Conservation (phyloP, 2,113 vertebrate species). For the Bubalus kerabau region DNA sequence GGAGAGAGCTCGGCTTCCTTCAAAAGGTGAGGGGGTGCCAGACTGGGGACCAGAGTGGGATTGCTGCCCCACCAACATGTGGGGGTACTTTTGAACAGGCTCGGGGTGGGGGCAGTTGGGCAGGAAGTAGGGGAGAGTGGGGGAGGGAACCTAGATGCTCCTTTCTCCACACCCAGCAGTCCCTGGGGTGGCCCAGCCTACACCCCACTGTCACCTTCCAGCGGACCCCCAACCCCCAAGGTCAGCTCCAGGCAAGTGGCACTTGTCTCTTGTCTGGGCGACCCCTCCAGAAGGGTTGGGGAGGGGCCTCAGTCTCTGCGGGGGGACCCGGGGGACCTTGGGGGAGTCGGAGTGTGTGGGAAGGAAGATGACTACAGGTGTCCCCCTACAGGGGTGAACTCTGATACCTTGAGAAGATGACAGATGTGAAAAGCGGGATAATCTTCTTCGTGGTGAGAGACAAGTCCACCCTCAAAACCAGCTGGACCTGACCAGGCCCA, state of each 20-base stretch:
- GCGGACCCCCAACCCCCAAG: not conserved
- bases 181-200: not conserved
- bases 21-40: not conserved
- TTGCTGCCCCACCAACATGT: not conserved
- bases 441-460: accelerated
- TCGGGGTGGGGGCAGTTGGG: too few relatives aligned
- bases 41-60: not conserved
- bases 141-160: not conserved
- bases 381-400: not conserved
- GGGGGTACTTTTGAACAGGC: not conserved
- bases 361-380: not conserved
- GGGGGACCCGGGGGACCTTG: not conserved
- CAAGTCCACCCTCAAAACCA: not conserved
- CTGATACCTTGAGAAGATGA: not conserved
- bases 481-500: not conserved
- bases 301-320: not conserved
- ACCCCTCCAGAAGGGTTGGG: not conserved
- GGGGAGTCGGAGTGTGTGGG: not conserved
- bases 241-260: not conserved
- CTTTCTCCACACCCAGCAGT: not conserved
- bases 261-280: not conserved
- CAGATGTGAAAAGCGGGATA: accelerated
- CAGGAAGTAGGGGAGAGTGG: not conserved
- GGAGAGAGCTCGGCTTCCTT: not conserved
- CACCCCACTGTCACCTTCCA: too few relatives aligned